phyloP scores from a whole-genome alignment of 2,888 invertebrate genomes.

The Carpatolechia fugitivella region DNA sequence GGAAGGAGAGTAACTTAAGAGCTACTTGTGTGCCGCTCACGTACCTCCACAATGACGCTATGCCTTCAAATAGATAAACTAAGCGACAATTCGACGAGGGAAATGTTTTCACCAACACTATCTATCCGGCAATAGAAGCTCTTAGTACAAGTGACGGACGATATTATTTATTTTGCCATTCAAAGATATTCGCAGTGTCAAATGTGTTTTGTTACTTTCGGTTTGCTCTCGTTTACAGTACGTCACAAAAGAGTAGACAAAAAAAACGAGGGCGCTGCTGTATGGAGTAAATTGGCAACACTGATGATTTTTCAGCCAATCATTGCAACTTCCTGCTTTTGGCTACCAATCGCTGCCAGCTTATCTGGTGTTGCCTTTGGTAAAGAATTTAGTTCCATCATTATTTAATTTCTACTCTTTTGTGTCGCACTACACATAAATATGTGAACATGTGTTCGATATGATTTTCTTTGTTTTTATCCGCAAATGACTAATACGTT shows the following conservation, averaged over 20 bases:
- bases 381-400: no score
- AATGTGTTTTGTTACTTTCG: not conserved
- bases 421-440: no score
- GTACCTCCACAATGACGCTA: constrained; percentile 48
- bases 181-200: not conserved
- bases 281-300: no score
- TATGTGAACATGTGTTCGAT: not conserved
- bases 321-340: no score
- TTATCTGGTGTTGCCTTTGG: no score
- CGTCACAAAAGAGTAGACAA: no score
- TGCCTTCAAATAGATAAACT: constrained; percentile 18
- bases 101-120: constrained; percentile 8
- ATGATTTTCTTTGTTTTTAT: not conserved
- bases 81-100: constrained; percentile 6
- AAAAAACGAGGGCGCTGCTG: no score
- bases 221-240: not conserved
- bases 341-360: no score
- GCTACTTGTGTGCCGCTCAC: constrained; percentile 34
- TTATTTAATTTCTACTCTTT: no score
- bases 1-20: constrained; percentile 48
- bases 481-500: constrained; percentile 3
- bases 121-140: constrained; percentile 4
- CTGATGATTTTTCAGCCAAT: no score
- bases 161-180: not conserved
- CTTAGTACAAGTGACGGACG: not conserved